Evolutionary conservation across 2,797 vertebrate species (phyloP).

Genomic region (Bothrops alternatus): DNA sequence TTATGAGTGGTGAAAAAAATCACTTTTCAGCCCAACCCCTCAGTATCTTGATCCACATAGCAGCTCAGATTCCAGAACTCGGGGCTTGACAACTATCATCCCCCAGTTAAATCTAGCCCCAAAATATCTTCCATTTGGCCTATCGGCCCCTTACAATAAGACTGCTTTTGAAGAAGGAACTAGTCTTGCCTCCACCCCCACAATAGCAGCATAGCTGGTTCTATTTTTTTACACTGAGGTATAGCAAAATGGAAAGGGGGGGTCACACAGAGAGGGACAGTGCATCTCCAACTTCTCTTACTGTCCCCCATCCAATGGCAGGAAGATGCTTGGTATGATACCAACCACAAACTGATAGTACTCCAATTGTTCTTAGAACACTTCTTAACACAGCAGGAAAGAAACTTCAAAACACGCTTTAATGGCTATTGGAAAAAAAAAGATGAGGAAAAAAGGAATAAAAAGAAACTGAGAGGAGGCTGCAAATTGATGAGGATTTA

Average conservation of each 20-base stretch:
- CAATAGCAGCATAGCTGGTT: background rate
- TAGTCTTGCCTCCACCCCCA: background rate
- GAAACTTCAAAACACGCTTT: background rate
- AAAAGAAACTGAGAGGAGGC: background rate
- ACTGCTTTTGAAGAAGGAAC: background rate
- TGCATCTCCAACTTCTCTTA: background rate
- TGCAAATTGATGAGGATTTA: background rate
- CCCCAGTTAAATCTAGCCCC: background rate
- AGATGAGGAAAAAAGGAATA: background rate
- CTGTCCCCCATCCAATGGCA: background rate
- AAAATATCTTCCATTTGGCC: background rate
- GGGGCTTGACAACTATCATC: background rate
- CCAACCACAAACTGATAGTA: background rate
- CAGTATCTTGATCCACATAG: background rate
- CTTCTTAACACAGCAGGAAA: background rate
- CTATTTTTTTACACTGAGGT: background rate
- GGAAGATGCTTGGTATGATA: background rate
- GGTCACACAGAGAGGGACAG: background rate
- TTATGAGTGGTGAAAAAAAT: background rate
- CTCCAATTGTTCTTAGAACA: background rate
- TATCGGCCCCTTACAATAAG: background rate
- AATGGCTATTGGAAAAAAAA: background rate
- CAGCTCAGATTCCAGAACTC: background rate
- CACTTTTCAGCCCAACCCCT: background rate
- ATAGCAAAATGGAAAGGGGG: background rate